Percentiles rank a stretch among this genome's conserved stretches.
Evolutionary conservation across 2,888 invertebrate species (phyloP).

Genomic region (Punctoribates punctum): DNA sequence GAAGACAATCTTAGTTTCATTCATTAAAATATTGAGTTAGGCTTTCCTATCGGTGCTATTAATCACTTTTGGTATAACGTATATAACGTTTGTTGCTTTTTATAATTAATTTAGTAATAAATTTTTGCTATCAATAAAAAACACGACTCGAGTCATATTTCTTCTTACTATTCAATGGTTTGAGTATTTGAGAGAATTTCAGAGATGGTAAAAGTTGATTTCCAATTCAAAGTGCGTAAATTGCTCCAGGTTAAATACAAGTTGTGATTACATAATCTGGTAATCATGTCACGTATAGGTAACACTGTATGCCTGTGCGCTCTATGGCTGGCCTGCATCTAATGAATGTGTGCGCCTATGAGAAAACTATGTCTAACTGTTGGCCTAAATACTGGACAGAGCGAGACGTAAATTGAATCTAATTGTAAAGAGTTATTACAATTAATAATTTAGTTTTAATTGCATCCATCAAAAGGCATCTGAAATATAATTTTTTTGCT

Average conservation of each 20-base stretch:
- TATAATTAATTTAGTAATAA: constrained; percentile 31
- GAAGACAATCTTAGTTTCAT: constrained; percentile 11
- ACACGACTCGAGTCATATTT: constrained; percentile 25
- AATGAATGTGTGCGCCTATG: constrained; percentile 18
- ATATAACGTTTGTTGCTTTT: constrained; percentile 8
- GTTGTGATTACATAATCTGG: constrained; percentile 31
- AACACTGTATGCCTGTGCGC: background rate
- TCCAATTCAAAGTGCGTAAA: constrained; percentile 33
- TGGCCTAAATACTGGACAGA: constrained; percentile 35
- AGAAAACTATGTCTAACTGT: constrained; percentile 34
- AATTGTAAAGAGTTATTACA: constrained; percentile 30
- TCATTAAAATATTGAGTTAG: constrained; percentile 17
- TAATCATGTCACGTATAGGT: constrained; percentile 35
- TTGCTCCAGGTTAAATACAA: background rate
- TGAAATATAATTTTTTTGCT: constrained; percentile 5
- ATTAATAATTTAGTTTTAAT: constrained; percentile 32
- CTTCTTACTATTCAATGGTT: background rate
- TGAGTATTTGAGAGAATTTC: background rate
- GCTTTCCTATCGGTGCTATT: background rate
- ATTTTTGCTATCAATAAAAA: constrained; percentile 32
- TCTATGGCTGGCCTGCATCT: background rate
- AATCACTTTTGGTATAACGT: background rate
- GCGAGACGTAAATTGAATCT: constrained; percentile 17
- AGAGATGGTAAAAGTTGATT: constrained; percentile 5
- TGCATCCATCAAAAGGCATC: constrained; percentile 9